phyloP scores from a whole-genome alignment of 2,113 vertebrate genomes.

The Ginglymostoma cirratum region DNA sequence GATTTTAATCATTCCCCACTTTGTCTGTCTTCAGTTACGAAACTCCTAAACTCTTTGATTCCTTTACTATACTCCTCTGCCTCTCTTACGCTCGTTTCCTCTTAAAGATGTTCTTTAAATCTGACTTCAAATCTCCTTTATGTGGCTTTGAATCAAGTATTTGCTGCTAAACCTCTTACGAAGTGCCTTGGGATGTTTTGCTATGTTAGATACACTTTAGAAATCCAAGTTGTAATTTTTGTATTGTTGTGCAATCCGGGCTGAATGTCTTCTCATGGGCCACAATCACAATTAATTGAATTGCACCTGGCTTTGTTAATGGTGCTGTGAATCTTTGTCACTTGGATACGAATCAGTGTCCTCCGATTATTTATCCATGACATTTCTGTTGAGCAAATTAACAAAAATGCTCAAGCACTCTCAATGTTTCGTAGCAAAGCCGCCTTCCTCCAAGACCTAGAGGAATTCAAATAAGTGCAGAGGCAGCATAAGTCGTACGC shows the following conservation, averaged over 20 bases:
- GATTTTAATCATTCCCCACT: background rate
- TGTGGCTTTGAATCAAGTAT: too few species aligned
- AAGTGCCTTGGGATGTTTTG: background rate
- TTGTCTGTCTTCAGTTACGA: background rate
- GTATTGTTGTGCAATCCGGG: background rate
- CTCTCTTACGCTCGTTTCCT: background rate
- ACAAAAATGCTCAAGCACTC: background rate
- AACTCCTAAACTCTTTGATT: too few species aligned
- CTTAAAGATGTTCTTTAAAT: background rate
- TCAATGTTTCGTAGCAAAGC: background rate
- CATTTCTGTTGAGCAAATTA: background rate
- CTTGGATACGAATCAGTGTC: background rate
- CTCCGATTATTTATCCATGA: background rate
- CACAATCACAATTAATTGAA: background rate
- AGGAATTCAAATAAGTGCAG: conserved; percentile 11
- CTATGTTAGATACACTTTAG: background rate
- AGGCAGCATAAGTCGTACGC: background rate
- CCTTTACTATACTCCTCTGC: background rate
- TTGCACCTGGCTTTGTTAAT: too few species aligned
- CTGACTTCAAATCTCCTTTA: background rate
- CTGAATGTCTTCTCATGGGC: background rate
- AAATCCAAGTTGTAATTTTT: background rate
- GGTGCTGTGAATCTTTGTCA: background rate
- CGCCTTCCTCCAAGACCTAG: background rate
- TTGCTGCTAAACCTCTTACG: background rate